phyloP scores from a whole-genome alignment of 2,888 invertebrate genomes.

The Drosophila helvetica region DNA sequence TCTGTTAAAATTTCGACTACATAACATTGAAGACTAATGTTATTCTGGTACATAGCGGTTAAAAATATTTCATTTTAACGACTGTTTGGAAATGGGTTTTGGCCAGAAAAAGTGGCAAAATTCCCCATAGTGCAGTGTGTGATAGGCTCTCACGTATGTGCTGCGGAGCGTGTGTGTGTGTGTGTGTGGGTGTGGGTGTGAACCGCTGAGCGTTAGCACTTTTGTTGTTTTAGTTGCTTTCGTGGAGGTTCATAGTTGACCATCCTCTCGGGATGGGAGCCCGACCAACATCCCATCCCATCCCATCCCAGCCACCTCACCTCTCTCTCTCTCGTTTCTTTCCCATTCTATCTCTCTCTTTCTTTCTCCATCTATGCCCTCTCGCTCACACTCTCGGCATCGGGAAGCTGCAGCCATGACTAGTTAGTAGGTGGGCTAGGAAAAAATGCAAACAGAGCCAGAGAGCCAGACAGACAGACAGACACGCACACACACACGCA shows the following conservation, averaged over 20 bases:
- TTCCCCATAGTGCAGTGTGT: no score
- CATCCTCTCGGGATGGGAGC: not conserved
- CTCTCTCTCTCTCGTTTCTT: constrained; percentile 1
- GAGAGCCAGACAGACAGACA: constrained; percentile 29
- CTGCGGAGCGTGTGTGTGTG: constrained; percentile 18
- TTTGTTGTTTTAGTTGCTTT: constrained; percentile 49
- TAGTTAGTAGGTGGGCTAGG: constrained; percentile 73
- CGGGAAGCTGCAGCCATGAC: constrained; percentile 41
- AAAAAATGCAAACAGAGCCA: constrained; percentile 52
- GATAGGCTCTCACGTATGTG: constrained; percentile 60
- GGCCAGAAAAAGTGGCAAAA: no score
- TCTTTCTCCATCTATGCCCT: constrained; percentile 7
- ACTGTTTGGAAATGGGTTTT: no score
- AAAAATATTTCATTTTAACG: no score
- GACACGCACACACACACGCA: constrained; percentile 18
- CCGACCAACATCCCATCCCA: not conserved
- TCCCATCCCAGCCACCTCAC: not conserved
- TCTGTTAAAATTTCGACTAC: no score
- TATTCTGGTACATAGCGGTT: no score
- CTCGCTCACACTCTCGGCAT: constrained; percentile 4
- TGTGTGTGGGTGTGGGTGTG: constrained; percentile 35
- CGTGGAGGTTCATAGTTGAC: constrained; percentile 5
- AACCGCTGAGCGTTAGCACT: constrained; percentile 45
- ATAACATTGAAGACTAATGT: no score
- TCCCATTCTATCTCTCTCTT: constrained; percentile 2